These are phyloP conservation scores for Betta splendens DNA, from an alignment of 2,797 vertebrate genomes.

Conservation along the genomic window DNA sequence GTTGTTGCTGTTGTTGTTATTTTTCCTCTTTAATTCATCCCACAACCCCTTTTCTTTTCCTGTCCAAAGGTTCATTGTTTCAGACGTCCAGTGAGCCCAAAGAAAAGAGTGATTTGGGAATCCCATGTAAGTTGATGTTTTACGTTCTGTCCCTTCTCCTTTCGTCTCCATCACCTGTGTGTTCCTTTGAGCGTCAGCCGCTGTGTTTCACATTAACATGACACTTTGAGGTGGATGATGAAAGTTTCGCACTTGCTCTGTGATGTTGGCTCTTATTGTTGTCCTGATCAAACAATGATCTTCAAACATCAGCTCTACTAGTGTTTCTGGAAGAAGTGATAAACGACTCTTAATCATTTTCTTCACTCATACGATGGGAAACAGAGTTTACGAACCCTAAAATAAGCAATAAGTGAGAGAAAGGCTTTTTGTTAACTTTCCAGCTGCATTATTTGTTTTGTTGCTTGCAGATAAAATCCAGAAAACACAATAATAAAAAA, in stretches of 20 bases:
- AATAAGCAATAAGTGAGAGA: too few species aligned
- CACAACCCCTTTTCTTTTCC: slow-evolving; percentile 61
- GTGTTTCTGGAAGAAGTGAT: slow-evolving; percentile 7
- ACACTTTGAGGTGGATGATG: slow-evolving; percentile 16
- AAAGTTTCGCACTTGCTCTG: slow-evolving; percentile 13
- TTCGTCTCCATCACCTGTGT: slow-evolving; percentile 33
- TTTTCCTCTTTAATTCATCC: slow-evolving; percentile 83
- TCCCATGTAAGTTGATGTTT: slow-evolving; percentile 93
- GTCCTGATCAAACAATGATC: slow-evolving; percentile 27
- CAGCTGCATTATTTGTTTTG: too few species aligned
- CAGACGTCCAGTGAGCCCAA: slow-evolving; percentile 94
- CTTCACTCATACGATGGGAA: not conserved
- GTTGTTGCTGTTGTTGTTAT: slow-evolving; percentile 77
- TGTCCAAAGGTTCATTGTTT: slow-evolving; percentile 93
- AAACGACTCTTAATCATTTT: slow-evolving; percentile 5
- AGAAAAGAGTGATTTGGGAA: slow-evolving; percentile 94
- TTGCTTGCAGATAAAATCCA: too few species aligned
- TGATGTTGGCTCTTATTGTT: slow-evolving; percentile 26
- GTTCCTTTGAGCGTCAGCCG: slow-evolving; percentile 29
- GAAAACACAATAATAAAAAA: too few species aligned
- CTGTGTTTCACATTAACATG: slow-evolving; percentile 20
- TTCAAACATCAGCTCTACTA: slow-evolving; percentile 11
- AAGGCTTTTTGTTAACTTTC: too few species aligned
- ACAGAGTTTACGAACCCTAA: not conserved
- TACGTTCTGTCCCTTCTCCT: slow-evolving; percentile 76